Base-by-base conservation (phyloP, 2,888 invertebrate genomes). In the Dicyrtoma fusca region DNA sequence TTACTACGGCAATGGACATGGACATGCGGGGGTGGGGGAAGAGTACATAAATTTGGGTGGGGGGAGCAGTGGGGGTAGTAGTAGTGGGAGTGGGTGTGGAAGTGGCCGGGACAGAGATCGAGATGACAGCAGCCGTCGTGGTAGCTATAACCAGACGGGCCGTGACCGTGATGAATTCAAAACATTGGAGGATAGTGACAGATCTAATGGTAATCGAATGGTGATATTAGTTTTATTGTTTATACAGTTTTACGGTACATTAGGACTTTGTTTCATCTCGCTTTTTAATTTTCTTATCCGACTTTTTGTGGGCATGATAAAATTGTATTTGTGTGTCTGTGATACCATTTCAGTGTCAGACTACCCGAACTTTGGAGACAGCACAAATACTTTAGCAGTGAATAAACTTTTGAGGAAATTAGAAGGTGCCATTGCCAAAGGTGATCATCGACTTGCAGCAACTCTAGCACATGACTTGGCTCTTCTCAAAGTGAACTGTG, bases 391-490 rank as follows among this genome's bases (percentile, higher is more conserved):
- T 11, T 14, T 69, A 76, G 88, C 88, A 72, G 87, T 89, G 65
- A 88, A 88, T 82, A 84, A 87, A 81, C 83, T 91, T 76, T 85
- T 92, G 79, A 87, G 88, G 82, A 87, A 90, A 83, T 85, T 94
- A 69, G 92, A 93, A 83, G 87, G 87, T 70, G 90, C 92, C 1
- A 93, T 94, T 80, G 88, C 90, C 2, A 88, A 88, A 82, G 92
- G 92, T 8, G 89, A 92, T 81, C 88, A 91, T 83, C 87, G 87
- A 64, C 87, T 90, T 78, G 92, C 93, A 1, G 90, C 92, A 0
- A 88, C 88, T 76, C 87, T 92, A 63, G 92, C 93, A 0, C 87
- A 88, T 77, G 90, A 92, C 83, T 84, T 93, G 78, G 92, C 92
- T 0, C 88, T 90, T 76, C 84, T 92, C 74, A 89, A 90, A 83